These are phyloP conservation scores for Bellardia pandia DNA, from an alignment of 2,888 invertebrate species.

Conservation along the genomic window DNA sequence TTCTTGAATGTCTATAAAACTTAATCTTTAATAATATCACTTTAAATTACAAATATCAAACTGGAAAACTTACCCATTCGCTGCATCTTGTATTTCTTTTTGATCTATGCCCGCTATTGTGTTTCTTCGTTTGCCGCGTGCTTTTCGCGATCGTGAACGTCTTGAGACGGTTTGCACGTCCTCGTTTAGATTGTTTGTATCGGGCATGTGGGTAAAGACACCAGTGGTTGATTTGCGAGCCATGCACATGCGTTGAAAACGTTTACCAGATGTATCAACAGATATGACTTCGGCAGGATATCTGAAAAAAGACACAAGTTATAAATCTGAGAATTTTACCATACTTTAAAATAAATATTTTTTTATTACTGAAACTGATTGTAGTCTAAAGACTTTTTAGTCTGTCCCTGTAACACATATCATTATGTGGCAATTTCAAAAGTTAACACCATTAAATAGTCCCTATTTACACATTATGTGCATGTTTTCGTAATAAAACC, in stretches of 20 bases:
- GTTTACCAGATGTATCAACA: slow-evolving; percentile 94
- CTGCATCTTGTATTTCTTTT: slow-evolving; percentile 93
- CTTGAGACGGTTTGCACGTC: slow-evolving; percentile 88
- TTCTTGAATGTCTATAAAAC: not conserved
- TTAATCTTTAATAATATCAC: not conserved
- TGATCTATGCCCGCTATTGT: slow-evolving; percentile 96
- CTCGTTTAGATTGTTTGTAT: slow-evolving; percentile 82
- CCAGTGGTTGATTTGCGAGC: slow-evolving; percentile 90
- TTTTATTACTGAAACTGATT: no score
- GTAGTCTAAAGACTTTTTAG: no score
- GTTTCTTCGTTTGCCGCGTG: slow-evolving; percentile 93
- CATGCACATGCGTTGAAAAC: slow-evolving; percentile 95
- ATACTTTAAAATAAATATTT: no score
- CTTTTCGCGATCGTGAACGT: slow-evolving; percentile 89
- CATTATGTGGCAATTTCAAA: not conserved
- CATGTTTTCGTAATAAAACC: not conserved
- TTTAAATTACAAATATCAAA: not conserved
- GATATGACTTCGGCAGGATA: slow-evolving; percentile 94
- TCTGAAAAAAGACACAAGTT: slow-evolving; percentile 83
- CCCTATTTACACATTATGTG: not conserved
- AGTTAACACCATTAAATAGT: not conserved
- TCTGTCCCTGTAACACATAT: no score
- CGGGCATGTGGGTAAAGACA: slow-evolving; percentile 79
- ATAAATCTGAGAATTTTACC: no score
- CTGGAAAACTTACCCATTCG: slow-evolving; percentile 89